Percentiles rank a stretch among this genome's conserved stretches.
Conservation (phyloP, 92 coral and sea anemone species). For the Paragorgia papillata region DNA sequence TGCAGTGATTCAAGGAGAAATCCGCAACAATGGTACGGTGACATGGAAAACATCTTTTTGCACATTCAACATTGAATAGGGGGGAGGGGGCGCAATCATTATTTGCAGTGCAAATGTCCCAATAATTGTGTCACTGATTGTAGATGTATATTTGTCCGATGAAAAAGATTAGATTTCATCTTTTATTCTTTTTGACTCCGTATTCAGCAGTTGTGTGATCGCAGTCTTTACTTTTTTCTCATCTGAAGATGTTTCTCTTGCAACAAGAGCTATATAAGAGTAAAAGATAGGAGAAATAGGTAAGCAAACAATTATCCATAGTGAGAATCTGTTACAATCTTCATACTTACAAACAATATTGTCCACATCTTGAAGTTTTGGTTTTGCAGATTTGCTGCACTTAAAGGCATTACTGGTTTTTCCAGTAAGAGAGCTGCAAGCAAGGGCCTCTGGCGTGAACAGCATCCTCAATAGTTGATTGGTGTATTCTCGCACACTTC, state of each 20-base stretch:
- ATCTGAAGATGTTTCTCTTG: background rate
- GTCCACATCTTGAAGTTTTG: background rate
- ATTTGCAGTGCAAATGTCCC: too few relatives aligned
- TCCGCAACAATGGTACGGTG: too few relatives aligned
- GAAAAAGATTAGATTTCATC: too few relatives aligned
- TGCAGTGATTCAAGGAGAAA: too few relatives aligned
- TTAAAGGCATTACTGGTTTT: background rate
- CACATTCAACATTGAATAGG: too few relatives aligned
- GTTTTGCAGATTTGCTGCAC: background rate
- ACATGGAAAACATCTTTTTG: too few relatives aligned
- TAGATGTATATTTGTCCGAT: too few relatives aligned
- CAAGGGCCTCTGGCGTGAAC: background rate
- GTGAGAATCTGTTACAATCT: background rate
- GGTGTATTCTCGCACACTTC: background rate
- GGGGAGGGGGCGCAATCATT: too few relatives aligned
- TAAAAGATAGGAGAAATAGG: background rate
- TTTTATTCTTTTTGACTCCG: background rate
- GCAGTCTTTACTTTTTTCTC: background rate
- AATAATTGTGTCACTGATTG: too few relatives aligned
- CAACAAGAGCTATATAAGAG: background rate
- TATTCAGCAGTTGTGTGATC: conserved; percentile 2
- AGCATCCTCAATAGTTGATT: background rate
- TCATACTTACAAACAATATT: background rate
- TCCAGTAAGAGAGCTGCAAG: background rate
- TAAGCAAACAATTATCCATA: background rate